Evolutionary conservation across 2,797 vertebrate genomes (phyloP), one percentile per base, ranked within the genome.

Genomic region (Enteromius unitaeniatus): DNA sequence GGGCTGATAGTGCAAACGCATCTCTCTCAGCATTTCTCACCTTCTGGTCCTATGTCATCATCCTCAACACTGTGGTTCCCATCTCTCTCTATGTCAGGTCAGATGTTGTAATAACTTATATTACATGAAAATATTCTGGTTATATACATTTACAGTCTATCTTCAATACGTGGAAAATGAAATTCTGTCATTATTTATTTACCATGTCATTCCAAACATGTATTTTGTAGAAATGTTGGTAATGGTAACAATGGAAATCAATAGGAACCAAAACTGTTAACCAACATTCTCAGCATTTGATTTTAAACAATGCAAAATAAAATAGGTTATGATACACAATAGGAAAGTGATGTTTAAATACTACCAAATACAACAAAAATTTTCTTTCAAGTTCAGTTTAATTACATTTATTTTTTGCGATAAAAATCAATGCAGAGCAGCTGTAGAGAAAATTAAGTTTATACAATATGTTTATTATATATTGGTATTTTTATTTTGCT

Each of bases 21-120:
- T 1, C 84, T 40, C 93, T 95, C 80, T 96, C 97, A 0, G 93
- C 92, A 42, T 94, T 96, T 93, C 95, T 99, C 73, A 87, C 94
- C 87, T 99, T 99, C 93, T 99, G 97, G 96, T 99, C 97, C 17
- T 99, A 99, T 0, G 93, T 99, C 92, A 99, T 99, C 84, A 95
- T 99, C 88, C 95, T 99, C 85, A 99, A 99, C 92, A 97, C 97
- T 0, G 92, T 99, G 91, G 98, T 99, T 85, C 97, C 98, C 9
- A 99, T 99, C 88, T 99, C 98, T 0, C 97, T 99, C 86, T 99
- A 99, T 0, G 96, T 99, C 93, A 99, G 98, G 97, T 99, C 89
- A 0, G 93, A 87, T n/a, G 17, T 31, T 3, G 14, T 19, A n/a
- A 26, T 23, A 19, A 62, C 11, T 34, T 53, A 14, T 14, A n/a